A percentile compares a stretch with the other conserved stretches of the same genome.
phyloP scores from a whole-genome alignment of 2,888 invertebrate genomes.

The Rutpela maculata region DNA sequence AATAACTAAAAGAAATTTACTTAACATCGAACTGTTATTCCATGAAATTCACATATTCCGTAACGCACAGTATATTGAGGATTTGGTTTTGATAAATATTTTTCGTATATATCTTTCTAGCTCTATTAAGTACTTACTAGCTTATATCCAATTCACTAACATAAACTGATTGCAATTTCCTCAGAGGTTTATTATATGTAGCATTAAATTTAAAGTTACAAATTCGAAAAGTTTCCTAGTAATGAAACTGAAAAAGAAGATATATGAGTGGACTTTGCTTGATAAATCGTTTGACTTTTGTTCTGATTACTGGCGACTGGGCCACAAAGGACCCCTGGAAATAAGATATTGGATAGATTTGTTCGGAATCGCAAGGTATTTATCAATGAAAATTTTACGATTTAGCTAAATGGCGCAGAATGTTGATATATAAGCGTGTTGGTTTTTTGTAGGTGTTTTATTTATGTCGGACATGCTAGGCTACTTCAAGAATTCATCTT shows the following conservation, averaged over 20 bases:
- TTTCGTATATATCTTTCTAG: background rate
- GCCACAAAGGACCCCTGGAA: slow-evolving; percentile 78
- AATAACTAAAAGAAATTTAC: too few relatives aligned
- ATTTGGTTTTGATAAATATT: background rate
- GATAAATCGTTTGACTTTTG: slow-evolving; percentile 71
- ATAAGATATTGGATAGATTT: slow-evolving; percentile 71
- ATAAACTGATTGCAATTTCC: slow-evolving; percentile 25
- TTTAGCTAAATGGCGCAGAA: slow-evolving; percentile 62
- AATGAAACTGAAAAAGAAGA: slow-evolving; percentile 67
- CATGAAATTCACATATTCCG: too few relatives aligned
- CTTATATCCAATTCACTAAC: background rate
- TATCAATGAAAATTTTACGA: slow-evolving; percentile 69
- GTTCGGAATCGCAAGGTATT: slow-evolving; percentile 68
- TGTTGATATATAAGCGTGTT: slow-evolving; percentile 56
- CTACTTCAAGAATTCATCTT: background rate
- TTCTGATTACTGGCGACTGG: slow-evolving; percentile 72
- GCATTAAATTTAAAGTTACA: slow-evolving; percentile 57
- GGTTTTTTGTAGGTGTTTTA: slow-evolving; percentile 24
- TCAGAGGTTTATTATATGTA: slow-evolving; percentile 45
- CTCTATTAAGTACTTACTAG: background rate
- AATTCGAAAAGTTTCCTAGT: slow-evolving; percentile 63
- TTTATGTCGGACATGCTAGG: slow-evolving; percentile 1
- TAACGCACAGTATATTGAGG: too few relatives aligned
- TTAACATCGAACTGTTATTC: too few relatives aligned
- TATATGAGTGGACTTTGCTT: slow-evolving; percentile 68